phyloP scores from a whole-genome alignment of 2,797 vertebrate species.

The Silurus aristotelis region DNA sequence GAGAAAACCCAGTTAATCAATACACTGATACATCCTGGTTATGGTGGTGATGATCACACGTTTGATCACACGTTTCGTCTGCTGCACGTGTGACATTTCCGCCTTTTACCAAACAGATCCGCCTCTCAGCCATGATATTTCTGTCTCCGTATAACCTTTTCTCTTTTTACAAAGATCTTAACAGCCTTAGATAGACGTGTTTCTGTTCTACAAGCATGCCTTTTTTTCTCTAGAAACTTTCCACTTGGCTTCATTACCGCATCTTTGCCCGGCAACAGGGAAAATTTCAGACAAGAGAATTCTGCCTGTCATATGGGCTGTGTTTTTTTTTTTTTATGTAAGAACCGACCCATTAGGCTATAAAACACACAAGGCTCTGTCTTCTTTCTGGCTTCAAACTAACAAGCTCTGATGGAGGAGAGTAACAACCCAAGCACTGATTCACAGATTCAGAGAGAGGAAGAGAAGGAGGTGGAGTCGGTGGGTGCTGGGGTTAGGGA shows the following conservation, averaged over 20 bases:
- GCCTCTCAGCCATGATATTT: constrained; percentile 14
- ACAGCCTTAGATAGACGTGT: constrained; percentile 10
- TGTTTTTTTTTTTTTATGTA: background rate
- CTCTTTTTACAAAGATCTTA: constrained; percentile 33
- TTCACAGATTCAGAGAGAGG: constrained; percentile 19
- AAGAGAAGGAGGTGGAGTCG: background rate
- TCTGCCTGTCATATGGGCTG: constrained; percentile 26
- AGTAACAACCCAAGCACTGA: constrained; percentile 34
- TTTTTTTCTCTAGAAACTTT: constrained; percentile 34
- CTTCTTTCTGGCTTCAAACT: constrained; percentile 29
- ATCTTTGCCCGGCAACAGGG: constrained; percentile 32
- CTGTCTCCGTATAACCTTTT: constrained; percentile 20
- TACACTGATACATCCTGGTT: background rate
- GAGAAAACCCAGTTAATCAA: background rate
- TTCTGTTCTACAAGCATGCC: constrained; percentile 14
- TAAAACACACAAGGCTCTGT: constrained; percentile 13
- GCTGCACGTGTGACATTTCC: constrained; percentile 34
- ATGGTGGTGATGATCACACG: background rate
- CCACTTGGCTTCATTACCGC: constrained; percentile 31
- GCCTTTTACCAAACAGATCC: constrained; percentile 12
- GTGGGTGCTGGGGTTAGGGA: background rate
- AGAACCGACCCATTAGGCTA: constrained; percentile 38
- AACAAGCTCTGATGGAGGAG: constrained; percentile 41
- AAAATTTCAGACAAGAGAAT: constrained; percentile 26
- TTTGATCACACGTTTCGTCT: constrained; percentile 31